Percentiles rank a stretch among this genome's conserved stretches.
Evolutionary conservation across 2,888 invertebrate species (phyloP).

Genomic region (Drosophila siamana): DNA sequence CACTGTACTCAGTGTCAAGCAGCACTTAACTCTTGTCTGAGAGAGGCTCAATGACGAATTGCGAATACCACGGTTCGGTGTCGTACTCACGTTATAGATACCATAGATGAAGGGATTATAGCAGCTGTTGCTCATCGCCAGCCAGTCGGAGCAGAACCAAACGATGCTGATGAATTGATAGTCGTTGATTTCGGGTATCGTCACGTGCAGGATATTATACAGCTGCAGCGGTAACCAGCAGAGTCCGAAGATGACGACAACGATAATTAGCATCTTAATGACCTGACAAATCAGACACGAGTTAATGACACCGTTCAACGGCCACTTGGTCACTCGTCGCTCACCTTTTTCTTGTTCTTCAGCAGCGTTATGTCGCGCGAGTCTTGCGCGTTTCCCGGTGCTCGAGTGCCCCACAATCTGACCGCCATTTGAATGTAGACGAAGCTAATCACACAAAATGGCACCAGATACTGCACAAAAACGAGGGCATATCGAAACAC

Average conservation of each 20-base stretch:
- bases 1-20: not conserved
- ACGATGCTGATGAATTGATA: conserved; percentile 93
- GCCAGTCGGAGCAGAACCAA: conserved; percentile 94
- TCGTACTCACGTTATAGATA: conserved; percentile 92
- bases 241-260: conserved; percentile 92
- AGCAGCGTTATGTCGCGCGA: conserved; percentile 91
- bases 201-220: conserved; percentile 90
- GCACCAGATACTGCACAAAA: conserved; percentile 90
- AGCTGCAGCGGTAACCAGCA: conserved; percentile 94
- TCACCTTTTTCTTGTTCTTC: conserved; percentile 93
- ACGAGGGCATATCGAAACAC: conserved; percentile 86
- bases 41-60: not conserved
- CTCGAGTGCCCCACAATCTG: conserved; percentile 91
- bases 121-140: conserved; percentile 95
- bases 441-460: conserved; percentile 92
- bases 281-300: conserved; percentile 87
- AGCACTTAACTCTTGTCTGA: not conserved
- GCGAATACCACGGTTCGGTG: not conserved
- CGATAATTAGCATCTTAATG: conserved; percentile 94
- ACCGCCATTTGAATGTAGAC: conserved; percentile 93
- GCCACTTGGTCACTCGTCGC: not conserved
- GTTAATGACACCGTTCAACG: conserved; percentile 12
- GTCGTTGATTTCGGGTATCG: conserved; percentile 89
- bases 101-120: conserved; percentile 96
- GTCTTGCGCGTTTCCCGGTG: conserved; percentile 92